Conservation (phyloP, 2,797 vertebrate species). For the Falco concolor region DNA sequence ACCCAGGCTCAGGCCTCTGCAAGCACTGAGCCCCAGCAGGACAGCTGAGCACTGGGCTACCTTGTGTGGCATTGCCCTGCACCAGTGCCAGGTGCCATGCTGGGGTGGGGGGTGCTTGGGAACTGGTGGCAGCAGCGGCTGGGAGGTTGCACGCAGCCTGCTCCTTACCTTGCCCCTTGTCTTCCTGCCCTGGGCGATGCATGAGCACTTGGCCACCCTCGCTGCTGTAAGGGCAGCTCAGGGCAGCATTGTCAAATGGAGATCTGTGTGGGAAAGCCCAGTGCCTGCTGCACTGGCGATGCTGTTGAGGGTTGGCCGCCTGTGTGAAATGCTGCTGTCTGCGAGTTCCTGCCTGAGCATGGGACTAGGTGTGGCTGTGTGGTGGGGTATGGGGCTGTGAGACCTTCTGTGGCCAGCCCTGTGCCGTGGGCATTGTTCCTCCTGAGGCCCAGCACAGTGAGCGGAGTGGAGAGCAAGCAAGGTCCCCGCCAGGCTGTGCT, state of each 20-base stretch:
- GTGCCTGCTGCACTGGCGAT: accelerated
- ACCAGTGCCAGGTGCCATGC: accelerated
- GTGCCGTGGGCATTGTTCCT: not conserved
- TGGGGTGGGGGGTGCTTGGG: accelerated
- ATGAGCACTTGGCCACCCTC: accelerated
- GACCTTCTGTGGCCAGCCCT: not conserved
- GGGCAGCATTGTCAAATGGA: not conserved
- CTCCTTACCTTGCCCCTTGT: not conserved
- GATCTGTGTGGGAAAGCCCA: not conserved
- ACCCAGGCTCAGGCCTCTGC: not conserved
- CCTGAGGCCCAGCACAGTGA: accelerated
- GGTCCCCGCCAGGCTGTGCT: not conserved
- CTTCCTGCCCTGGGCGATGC: accelerated
- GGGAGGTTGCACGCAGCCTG: accelerated
- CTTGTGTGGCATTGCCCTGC: accelerated
- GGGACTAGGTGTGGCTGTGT: accelerated
- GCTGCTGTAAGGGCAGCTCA: accelerated
- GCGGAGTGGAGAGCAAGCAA: accelerated
- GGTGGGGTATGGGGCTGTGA: accelerated
- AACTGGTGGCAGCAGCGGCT: accelerated
- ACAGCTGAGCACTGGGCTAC: accelerated
- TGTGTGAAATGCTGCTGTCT: not conserved
- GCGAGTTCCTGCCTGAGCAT: not conserved
- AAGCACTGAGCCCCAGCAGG: accelerated
- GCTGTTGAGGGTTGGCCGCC: not conserved